Evolutionary conservation across 2,888 invertebrate species (phyloP), one percentile per base, ranked within the genome.

Genomic region (Noctua janthina): DNA sequence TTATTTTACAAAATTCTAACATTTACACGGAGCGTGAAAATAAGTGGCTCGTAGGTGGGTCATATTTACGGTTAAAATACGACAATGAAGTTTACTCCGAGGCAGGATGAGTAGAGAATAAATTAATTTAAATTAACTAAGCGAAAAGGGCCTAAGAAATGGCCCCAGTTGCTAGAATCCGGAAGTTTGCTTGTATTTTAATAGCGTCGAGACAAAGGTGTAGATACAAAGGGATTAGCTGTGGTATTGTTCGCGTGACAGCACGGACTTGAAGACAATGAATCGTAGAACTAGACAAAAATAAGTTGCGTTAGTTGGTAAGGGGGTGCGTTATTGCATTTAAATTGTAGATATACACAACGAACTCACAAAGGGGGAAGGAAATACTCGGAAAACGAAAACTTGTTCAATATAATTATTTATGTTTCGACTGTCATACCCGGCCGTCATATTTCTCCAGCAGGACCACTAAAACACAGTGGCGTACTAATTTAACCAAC

Each of bases 71-170:
- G 84, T 87, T 88, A 90, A 89, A 92, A 91, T 89, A 91, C 89
- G 90, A 93, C 93, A 94, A 93, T 93, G 92, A 93, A 93, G 90
- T 92, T 91, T 91, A 89, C 90, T 87, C 90, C 88, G 89, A 92
- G 92, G 90, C 92, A 93, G 94, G 93, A 93, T 92, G 93, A 92
- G 92, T 90, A 89, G 90, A 83, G 93, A 94, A 95, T 95, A 94
- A 96, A 96, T 96, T 95, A 95, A 96, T 96, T 95, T 95, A 94
- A 95, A 96, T 95, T 95, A 96, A 94, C 94, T 93, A 92, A 94
- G 93, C 93, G 92, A 95, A 95, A 95, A 94, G 94, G 94, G 94
- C 91, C 94, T 94, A 95, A 95, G 95, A 94, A 95, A 95, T 93
- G 92, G 93, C 91, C 93, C 82, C 91, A 92, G 92, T 89, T 90